Conservation (phyloP, 1,140 invertebrate genomes). For the Maconellicoccus hirsutus region DNA sequence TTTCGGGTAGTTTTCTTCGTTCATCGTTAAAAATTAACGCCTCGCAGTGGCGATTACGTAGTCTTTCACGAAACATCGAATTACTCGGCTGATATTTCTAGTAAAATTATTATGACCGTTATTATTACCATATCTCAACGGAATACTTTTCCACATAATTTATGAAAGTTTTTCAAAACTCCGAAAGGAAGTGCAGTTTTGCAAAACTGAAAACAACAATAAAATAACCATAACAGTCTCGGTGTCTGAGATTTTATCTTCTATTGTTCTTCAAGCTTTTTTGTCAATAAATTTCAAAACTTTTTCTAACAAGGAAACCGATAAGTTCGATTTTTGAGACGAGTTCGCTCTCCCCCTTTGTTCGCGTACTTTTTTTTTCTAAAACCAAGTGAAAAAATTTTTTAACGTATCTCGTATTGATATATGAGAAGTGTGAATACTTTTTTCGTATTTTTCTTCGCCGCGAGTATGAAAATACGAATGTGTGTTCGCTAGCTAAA, state of each 20-base stretch:
- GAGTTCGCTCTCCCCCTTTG: background rate
- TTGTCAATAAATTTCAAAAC: constrained; percentile 2
- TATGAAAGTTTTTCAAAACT: constrained; percentile 10
- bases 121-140: constrained; percentile 9
- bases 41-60: background rate
- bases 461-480: background rate
- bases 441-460: too few relatives aligned
- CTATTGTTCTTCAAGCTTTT: constrained; percentile 7
- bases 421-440: constrained; percentile 4
- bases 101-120: constrained; percentile 5
- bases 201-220: constrained; percentile 9
- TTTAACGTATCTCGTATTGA: background rate
- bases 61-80: background rate
- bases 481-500: background rate
- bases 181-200: constrained; percentile 3
- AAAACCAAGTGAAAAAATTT: background rate
- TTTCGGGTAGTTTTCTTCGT: too few relatives aligned
- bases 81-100: background rate
- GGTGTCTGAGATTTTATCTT: background rate
- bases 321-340: constrained; percentile 5
- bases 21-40: background rate
- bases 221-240: constrained; percentile 5
- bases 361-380: background rate
- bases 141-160: background rate
- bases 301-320: background rate